phyloP scores from a whole-genome alignment of 1,140 invertebrate species.

The Apis florea region DNA sequence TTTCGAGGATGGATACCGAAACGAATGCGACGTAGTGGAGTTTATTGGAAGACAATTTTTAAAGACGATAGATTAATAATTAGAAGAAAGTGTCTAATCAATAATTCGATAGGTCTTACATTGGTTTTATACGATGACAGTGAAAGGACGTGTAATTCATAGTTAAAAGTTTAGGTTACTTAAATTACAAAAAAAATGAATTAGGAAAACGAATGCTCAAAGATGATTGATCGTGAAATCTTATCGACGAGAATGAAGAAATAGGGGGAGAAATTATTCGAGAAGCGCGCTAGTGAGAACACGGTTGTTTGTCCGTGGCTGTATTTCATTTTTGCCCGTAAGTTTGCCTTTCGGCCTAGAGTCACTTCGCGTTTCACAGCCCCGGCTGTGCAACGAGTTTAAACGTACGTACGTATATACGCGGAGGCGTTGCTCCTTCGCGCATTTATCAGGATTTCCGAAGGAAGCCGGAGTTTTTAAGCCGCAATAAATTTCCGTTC shows the following conservation, averaged over 20 bases:
- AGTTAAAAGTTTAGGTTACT: too few relatives aligned
- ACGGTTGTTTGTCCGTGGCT: constrained; percentile 54
- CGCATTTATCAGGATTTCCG: constrained; percentile 81
- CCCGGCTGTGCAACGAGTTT: constrained; percentile 40
- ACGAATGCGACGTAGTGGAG: too few relatives aligned
- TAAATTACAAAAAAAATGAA: too few relatives aligned
- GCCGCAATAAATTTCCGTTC: constrained; percentile 78
- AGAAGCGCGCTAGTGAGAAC: not conserved
- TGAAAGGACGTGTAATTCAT: too few relatives aligned
- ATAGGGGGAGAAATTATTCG: not conserved
- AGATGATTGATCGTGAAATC: too few relatives aligned
- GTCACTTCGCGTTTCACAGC: constrained; percentile 59
- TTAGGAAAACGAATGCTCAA: too few relatives aligned
- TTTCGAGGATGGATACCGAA: too few relatives aligned
- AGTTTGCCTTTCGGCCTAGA: constrained; percentile 79
- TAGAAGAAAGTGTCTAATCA: too few relatives aligned
- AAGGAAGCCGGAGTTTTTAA: constrained; percentile 80
- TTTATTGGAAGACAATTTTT: too few relatives aligned
- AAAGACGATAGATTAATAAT: too few relatives aligned
- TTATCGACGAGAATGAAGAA: not conserved
- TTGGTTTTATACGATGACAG: too few relatives aligned
- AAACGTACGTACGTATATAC: constrained; percentile 49
- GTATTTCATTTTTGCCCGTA: constrained; percentile 53
- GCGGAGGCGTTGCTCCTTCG: constrained; percentile 67
- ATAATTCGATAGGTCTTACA: too few relatives aligned